Conservation (phyloP, 2,888 invertebrate species). For the Exocentrus adspersus region DNA sequence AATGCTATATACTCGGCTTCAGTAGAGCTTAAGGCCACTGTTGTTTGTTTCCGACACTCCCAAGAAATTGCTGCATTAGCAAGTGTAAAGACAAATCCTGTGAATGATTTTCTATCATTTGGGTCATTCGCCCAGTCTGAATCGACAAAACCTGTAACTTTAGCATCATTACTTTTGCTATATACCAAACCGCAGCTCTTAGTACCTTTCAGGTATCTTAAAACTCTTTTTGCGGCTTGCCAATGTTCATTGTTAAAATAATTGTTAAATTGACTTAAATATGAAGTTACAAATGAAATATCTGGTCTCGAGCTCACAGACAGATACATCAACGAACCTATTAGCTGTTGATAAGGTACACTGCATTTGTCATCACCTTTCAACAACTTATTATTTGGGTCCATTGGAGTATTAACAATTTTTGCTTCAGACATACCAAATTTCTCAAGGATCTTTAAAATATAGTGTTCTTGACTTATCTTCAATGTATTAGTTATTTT, state of each 20-base stretch:
- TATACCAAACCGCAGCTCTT: constrained; percentile 36
- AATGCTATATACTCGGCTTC: constrained; percentile 42
- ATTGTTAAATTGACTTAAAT: constrained; percentile 36
- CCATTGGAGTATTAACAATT: constrained; percentile 29
- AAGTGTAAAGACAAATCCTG: constrained; percentile 35
- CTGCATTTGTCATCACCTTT: neutral
- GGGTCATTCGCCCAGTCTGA: constrained; percentile 41
- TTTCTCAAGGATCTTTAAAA: constrained; percentile 29
- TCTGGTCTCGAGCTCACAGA: constrained; percentile 29
- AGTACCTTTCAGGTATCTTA: constrained; percentile 46
- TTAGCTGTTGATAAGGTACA: neutral
- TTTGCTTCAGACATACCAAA: constrained; percentile 40
- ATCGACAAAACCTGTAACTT: constrained; percentile 49
- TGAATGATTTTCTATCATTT: constrained; percentile 35
- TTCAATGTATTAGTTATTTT: neutral
- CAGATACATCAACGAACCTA: constrained; percentile 31
- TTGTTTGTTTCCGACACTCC: constrained; percentile 37
- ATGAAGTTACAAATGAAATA: constrained; percentile 31
- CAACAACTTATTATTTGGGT: constrained; percentile 1
- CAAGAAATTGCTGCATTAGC: constrained; percentile 21
- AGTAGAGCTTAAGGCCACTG: constrained; percentile 38
- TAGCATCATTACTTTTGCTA: constrained; percentile 24
- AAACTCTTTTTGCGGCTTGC: constrained; percentile 48
- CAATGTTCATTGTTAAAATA: constrained; percentile 37
- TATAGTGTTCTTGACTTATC: constrained; percentile 22